These are phyloP conservation scores for Malacosoma neustria DNA, from an alignment of 2,888 invertebrate genomes.

Conservation along the genomic window DNA sequence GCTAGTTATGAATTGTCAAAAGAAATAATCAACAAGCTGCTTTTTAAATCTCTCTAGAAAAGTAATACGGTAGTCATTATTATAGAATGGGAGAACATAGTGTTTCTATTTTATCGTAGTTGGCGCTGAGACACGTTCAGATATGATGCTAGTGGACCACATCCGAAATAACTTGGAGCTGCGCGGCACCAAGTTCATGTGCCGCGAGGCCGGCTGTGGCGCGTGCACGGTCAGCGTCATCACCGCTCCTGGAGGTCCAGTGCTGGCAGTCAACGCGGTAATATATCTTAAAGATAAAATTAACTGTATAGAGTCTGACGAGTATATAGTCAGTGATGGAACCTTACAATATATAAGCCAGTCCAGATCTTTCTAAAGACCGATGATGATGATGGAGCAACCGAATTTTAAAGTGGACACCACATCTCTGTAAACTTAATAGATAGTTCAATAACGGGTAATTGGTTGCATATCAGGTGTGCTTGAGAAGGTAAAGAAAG, in stretches of 20 bases:
- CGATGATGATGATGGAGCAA: neutral
- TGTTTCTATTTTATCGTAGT: conserved; percentile 11
- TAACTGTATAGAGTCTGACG: neutral
- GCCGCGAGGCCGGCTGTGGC: conserved; percentile 82
- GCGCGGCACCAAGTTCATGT: conserved; percentile 80
- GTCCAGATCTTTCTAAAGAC: neutral
- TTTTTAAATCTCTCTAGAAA: too few relatives aligned
- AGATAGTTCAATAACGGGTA: too few relatives aligned
- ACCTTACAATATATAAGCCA: neutral
- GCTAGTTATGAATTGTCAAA: too few relatives aligned
- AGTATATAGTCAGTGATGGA: neutral
- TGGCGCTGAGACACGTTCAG: conserved; percentile 17
- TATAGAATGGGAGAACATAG: too few relatives aligned
- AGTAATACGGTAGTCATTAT: too few relatives aligned
- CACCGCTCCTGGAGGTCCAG: conserved; percentile 26
- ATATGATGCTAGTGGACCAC: conserved; percentile 65
- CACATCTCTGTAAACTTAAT: neutral
- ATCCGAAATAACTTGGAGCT: conserved; percentile 69
- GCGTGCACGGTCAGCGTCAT: conserved; percentile 70
- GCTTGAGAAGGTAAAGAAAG: too few relatives aligned
- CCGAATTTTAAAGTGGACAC: neutral
- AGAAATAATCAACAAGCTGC: too few relatives aligned
- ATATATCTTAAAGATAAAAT: conserved; percentile 14
- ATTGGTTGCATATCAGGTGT: too few relatives aligned
- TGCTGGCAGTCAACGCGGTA: conserved; percentile 78